Conservation (phyloP, 2,888 invertebrate species). For the Trisateles emortualis region DNA sequence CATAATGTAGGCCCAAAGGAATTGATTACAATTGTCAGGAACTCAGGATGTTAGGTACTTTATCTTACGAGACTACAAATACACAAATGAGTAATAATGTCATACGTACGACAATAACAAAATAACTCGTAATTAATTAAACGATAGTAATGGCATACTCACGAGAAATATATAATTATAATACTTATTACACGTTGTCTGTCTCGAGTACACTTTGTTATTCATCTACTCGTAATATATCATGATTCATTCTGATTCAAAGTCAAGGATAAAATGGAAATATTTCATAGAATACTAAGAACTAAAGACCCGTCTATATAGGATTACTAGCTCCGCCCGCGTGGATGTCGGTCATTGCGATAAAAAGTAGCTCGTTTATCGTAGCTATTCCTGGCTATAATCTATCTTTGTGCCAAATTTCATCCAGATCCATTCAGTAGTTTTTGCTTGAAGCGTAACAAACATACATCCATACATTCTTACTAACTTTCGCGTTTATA, state of each 20-base stretch:
- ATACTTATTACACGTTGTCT: background rate
- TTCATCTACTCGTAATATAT: slow-evolving; percentile 7
- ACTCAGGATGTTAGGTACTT: background rate
- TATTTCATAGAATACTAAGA: background rate
- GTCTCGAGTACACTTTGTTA: slow-evolving; percentile 13
- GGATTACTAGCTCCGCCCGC: too few relatives aligned
- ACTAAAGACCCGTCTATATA: background rate
- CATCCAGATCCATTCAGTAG: too few relatives aligned
- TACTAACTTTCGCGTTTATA: too few relatives aligned
- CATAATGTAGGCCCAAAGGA: too few relatives aligned
- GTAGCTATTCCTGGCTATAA: too few relatives aligned
- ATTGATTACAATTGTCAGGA: too few relatives aligned
- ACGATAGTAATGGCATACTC: background rate
- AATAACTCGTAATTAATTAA: background rate
- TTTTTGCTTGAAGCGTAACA: too few relatives aligned
- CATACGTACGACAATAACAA: background rate
- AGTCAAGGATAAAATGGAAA: slow-evolving; percentile 36
- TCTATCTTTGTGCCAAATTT: too few relatives aligned
- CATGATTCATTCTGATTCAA: slow-evolving; percentile 49
- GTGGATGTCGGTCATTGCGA: too few relatives aligned
- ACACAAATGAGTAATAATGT: background rate
- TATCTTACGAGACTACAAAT: background rate
- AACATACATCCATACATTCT: too few relatives aligned
- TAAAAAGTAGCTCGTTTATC: background rate
- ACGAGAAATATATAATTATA: background rate